These are phyloP conservation scores for Ailurus styani DNA, from an alignment of 2,113 vertebrate genomes.

Conservation along the genomic window DNA sequence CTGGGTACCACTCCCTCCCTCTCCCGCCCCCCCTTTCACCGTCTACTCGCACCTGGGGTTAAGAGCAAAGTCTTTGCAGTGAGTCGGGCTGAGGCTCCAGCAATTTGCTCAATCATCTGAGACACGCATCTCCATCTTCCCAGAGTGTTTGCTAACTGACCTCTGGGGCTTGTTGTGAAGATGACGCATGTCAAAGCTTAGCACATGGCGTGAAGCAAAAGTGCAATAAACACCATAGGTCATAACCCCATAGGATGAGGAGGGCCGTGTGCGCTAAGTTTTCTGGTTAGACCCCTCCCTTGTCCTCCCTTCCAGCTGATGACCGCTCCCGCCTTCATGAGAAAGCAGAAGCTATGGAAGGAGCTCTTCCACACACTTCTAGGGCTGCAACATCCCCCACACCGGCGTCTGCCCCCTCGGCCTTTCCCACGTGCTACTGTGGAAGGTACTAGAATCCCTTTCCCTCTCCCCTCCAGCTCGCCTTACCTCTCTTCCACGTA, in stretches of 20 bases:
- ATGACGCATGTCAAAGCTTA: background rate
- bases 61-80: background rate
- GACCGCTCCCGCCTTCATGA: background rate
- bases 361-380: background rate
- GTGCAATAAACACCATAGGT: background rate
- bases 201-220: background rate
- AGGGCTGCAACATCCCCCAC: background rate
- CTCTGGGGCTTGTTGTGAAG: background rate
- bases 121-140: background rate
- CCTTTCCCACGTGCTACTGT: background rate
- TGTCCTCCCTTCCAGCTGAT: background rate
- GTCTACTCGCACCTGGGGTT: background rate
- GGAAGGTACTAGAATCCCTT: too few species aligned
- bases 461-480: background rate
- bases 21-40: too few species aligned
- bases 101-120: background rate
- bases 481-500: background rate
- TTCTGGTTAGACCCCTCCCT: background rate
- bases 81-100: background rate
- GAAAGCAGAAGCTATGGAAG: background rate
- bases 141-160: background rate
- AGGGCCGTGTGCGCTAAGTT: too few species aligned
- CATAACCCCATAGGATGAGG: background rate
- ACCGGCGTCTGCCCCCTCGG: background rate
- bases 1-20: accelerated